Evolutionary conservation across 2,113 vertebrate genomes (phyloP), one percentile per base, ranked within the genome.

Genomic region (Triplophysa tibetana): DNA sequence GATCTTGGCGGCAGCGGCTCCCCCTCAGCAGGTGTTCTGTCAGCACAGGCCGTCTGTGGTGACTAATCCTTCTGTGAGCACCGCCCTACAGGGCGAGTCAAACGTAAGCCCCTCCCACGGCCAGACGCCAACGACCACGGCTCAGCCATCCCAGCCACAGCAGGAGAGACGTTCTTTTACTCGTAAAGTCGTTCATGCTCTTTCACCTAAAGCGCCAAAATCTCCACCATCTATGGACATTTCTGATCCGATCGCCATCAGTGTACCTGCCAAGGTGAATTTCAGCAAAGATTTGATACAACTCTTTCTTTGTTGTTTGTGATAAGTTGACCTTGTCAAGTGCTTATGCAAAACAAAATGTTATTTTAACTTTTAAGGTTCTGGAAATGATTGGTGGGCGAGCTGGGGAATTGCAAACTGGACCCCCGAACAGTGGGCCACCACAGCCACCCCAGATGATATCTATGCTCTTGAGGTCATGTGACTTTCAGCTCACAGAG

Each of bases 341-440:
- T 54, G 43, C 43, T 54, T 5, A 54, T 24, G 12, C 56, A 9
- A 62, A 76, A 7, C 29, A 7, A 26, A 16, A 50, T 45, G 48
- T 1, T 14, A 13, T 68, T 6, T 33, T 38, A 69, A 54, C 38
- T 17, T 72, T 66, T 54, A 56, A 89, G 87, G 92, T 94, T 29
- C 83, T 94, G 83, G 91, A 94, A 86, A 89, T 94, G 86, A 85
- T 94, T 66, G 89, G 90, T 9, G 90, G 91, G 2, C 90, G 90
- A 24, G 83, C 90, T 5, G 85, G 88, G 3, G 85, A 88, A 77
- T 66, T 86, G 61, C 88, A 86, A 66, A 75, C 83, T 8, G 60
- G 81, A 43, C 19, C 63, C 10, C 69, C 78, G 12, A 68, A 77
- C 12, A 82, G 87, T 84, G 86, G 84, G 67, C 88, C 63, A 50